These are phyloP conservation scores for Etheostoma cragini DNA, from an alignment of 2,113 vertebrate genomes.

Conservation along the genomic window DNA sequence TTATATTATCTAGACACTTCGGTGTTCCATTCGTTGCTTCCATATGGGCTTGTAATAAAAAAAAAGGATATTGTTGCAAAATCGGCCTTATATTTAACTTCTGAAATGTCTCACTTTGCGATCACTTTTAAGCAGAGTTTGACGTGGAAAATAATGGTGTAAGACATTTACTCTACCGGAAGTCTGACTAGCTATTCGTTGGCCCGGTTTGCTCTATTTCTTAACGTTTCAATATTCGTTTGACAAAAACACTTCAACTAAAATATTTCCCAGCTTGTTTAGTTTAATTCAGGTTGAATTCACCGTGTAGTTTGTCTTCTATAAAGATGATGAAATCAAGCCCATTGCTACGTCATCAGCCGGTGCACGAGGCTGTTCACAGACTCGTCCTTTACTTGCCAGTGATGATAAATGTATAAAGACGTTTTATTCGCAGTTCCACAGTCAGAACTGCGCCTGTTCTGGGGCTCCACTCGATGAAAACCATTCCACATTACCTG, in stretches of 20 bases:
- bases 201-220: not conserved
- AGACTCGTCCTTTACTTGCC: not conserved
- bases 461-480: fast-evolving
- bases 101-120: not conserved
- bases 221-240: not conserved
- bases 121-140: not conserved
- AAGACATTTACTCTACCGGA: not conserved
- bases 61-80: not conserved
- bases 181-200: not conserved
- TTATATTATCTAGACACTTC: too few relatives aligned
- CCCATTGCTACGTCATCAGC: not conserved
- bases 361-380: not conserved
- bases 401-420: not conserved
- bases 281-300: too few relatives aligned
- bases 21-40: too few relatives aligned
- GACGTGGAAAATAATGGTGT: not conserved
- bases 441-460: not conserved
- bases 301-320: not conserved
- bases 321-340: conserved; percentile 42
- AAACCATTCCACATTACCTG: conserved; percentile 52
- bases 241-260: not conserved
- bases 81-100: not conserved
- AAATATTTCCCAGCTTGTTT: not conserved
- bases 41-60: too few relatives aligned
- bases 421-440: not conserved